phyloP scores from a whole-genome alignment of 2,888 invertebrate genomes.

The Lissonota sp. region DNA sequence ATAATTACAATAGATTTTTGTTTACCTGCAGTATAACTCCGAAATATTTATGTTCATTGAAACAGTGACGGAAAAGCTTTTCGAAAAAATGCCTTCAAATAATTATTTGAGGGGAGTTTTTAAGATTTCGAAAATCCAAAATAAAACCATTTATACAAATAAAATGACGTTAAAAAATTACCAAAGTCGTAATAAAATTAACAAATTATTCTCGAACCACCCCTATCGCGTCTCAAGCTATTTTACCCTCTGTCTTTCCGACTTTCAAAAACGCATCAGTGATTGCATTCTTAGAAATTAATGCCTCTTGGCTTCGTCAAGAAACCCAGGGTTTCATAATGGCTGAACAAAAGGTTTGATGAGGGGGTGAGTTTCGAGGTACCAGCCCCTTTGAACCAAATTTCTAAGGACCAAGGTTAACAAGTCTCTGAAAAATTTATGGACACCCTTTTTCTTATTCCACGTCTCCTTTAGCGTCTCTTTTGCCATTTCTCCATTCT shows the following conservation, averaged over 20 bases:
- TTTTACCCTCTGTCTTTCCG: neutral
- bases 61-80: too few relatives aligned
- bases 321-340: constrained; percentile 69
- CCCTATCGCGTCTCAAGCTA: neutral
- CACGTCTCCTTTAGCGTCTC: constrained; percentile 20
- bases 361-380: neutral
- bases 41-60: too few relatives aligned
- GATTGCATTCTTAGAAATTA: constrained; percentile 79
- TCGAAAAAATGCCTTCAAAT: too few relatives aligned
- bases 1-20: too few relatives aligned
- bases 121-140: neutral
- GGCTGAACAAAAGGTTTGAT: constrained; percentile 46
- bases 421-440: constrained; percentile 79
- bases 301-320: constrained; percentile 63
- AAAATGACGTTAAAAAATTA: neutral
- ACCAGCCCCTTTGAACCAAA: constrained; percentile 49
- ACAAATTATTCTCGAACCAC: constrained; percentile 1
- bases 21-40: too few relatives aligned
- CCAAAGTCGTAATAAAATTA: neutral
- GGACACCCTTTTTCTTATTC: constrained; percentile 65
- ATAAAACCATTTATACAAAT: neutral
- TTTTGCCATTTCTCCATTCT: constrained; percentile 21
- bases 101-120: too few relatives aligned
- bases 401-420: constrained; percentile 77
- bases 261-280: constrained; percentile 28